phyloP scores from a whole-genome alignment of 2,113 vertebrate species.

The Meles meles region DNA sequence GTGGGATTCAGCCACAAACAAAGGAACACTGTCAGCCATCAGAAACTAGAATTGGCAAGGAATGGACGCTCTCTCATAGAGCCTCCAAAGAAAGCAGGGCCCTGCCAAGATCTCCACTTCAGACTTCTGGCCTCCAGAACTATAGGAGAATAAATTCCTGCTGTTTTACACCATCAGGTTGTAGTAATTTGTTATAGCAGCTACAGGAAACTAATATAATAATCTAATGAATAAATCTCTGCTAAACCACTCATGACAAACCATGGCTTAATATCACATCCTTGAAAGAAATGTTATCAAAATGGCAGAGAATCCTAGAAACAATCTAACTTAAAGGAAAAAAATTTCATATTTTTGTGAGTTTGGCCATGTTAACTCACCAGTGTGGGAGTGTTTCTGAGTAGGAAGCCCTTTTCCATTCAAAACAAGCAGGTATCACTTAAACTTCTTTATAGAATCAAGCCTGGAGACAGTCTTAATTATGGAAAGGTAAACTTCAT shows the following conservation, averaged over 20 bases:
- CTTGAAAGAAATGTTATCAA: background rate
- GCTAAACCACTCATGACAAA: background rate
- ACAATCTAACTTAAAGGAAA: background rate
- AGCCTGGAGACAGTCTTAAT: background rate
- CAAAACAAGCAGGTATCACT: background rate
- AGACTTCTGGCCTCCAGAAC: background rate
- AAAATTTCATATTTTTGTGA: background rate
- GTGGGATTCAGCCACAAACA: background rate
- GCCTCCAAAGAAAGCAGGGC: background rate
- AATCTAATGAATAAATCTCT: background rate
- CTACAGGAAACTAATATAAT: background rate
- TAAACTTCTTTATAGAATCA: background rate
- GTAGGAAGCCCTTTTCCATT: background rate
- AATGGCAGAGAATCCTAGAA: background rate
- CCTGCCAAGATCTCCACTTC: background rate
- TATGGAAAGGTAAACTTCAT: background rate
- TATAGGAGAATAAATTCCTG: background rate
- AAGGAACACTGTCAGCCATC: background rate
- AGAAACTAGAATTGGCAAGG: background rate
- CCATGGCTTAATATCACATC: background rate
- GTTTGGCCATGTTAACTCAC: background rate
- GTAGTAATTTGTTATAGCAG: background rate
- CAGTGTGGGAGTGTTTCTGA: background rate
- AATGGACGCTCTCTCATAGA: background rate
- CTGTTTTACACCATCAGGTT: background rate